Evolutionary conservation across 2,113 vertebrate genomes (phyloP).

Genomic region (Dicrurus megarhynchus): DNA sequence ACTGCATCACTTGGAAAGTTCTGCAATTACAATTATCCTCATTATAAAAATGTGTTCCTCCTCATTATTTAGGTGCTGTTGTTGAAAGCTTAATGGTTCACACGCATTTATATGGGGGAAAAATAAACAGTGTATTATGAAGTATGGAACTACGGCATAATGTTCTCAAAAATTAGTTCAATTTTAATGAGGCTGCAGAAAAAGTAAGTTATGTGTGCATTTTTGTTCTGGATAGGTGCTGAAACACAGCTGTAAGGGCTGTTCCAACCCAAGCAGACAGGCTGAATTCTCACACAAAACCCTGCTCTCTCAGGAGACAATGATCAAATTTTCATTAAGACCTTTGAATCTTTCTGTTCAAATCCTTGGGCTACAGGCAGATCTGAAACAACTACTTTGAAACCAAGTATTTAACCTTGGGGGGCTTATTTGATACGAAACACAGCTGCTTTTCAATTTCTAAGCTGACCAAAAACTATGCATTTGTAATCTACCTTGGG

Average conservation of each 20-base stretch:
- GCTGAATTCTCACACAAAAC: background rate
- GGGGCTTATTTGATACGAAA: background rate
- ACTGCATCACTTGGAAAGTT: constrained; percentile 33
- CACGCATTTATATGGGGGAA: constrained; percentile 11
- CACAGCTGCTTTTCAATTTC: background rate
- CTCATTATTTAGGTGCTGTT: constrained; percentile 43
- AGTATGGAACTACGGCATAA: background rate
- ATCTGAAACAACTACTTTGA: constrained; percentile 11
- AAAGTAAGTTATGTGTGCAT: constrained; percentile 23
- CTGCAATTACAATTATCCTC: constrained; percentile 51
- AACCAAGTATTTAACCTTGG: background rate
- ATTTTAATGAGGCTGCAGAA: constrained; percentile 45
- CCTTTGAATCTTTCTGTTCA: background rate
- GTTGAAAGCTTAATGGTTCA: constrained; percentile 49
- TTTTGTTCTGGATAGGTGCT: constrained; percentile 2
- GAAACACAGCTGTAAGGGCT: background rate
- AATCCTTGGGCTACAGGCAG: constrained; percentile 11
- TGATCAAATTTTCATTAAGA: constrained; percentile 39
- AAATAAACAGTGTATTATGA: constrained; percentile 55
- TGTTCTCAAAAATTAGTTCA: constrained; percentile 26
- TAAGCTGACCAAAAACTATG: background rate
- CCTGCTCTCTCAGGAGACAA: background rate
- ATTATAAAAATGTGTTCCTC: constrained; percentile 44
- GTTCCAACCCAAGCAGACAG: background rate
- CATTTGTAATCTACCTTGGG: background rate